Evolutionary conservation across 2,797 vertebrate species (phyloP).

Genomic region (Anableps anableps): DNA sequence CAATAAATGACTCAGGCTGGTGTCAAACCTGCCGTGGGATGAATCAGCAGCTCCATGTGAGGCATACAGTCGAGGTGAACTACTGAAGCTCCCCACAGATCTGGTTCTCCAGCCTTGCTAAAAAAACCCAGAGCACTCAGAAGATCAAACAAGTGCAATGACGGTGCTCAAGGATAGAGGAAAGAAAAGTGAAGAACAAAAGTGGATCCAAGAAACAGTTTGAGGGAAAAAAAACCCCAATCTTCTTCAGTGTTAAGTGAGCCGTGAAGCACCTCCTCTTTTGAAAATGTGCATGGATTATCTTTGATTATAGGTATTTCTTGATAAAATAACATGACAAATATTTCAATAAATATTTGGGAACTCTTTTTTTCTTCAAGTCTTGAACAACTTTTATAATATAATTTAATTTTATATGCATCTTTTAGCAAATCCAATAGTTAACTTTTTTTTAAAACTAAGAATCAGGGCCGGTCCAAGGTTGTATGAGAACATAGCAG

Average conservation of each 20-base stretch:
- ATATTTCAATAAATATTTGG: background rate
- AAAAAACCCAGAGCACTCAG: background rate
- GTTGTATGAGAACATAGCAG: background rate
- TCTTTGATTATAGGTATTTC: background rate
- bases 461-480: background rate
- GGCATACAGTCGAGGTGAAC: slow-evolving; percentile 6
- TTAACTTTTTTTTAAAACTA: background rate
- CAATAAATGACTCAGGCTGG: background rate
- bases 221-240: background rate
- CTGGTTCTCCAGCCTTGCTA: slow-evolving; percentile 3
- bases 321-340: background rate
- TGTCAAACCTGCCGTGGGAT: background rate
- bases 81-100: background rate
- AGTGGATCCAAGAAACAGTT: background rate
- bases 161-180: background rate
- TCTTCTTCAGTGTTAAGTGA: background rate
- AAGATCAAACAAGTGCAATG: background rate
- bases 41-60: slow-evolving; percentile 2
- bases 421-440: background rate
- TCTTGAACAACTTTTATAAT: background rate
- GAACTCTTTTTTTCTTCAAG: background rate
- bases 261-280: background rate
- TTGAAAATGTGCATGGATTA: background rate
- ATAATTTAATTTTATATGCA: background rate
- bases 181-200: background rate